Conservation (phyloP, 2,797 vertebrate species). For the Graptemys geographica region DNA sequence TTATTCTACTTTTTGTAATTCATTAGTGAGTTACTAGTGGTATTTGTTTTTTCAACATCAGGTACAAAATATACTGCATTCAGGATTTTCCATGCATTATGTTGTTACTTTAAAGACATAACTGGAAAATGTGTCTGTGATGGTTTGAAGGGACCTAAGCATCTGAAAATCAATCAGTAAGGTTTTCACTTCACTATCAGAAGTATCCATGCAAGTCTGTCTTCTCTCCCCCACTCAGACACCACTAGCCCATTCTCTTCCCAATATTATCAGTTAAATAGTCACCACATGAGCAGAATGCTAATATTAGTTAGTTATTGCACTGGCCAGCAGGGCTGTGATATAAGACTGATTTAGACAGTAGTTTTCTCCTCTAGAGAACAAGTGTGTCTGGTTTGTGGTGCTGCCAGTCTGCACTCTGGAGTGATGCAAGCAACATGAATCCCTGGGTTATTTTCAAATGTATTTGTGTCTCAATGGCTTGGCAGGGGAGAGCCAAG, state of each 20-base stretch:
- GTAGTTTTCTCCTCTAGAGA: neutral
- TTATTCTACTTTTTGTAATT: neutral
- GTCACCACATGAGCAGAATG: neutral
- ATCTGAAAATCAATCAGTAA: neutral
- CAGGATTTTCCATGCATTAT: accelerated
- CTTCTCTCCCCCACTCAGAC: neutral
- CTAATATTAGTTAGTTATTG: neutral
- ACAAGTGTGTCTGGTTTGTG: neutral
- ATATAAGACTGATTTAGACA: neutral
- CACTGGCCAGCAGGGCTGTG: neutral
- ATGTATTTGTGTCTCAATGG: neutral
- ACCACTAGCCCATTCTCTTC: neutral
- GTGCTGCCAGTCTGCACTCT: neutral
- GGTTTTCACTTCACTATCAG: neutral
- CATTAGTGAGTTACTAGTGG: neutral
- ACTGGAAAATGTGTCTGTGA: neutral
- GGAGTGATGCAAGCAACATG: neutral
- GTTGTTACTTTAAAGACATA: neutral
- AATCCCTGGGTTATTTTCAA: conserved; percentile 38
- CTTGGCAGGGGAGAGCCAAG: neutral
- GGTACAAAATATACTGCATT: neutral
- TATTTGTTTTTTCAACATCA: neutral
- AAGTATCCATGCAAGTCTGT: neutral
- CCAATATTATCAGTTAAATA: neutral
- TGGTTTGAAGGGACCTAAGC: neutral